phyloP scores from a whole-genome alignment of 2,113 vertebrate genomes.

The Gopherus evgoodei region DNA sequence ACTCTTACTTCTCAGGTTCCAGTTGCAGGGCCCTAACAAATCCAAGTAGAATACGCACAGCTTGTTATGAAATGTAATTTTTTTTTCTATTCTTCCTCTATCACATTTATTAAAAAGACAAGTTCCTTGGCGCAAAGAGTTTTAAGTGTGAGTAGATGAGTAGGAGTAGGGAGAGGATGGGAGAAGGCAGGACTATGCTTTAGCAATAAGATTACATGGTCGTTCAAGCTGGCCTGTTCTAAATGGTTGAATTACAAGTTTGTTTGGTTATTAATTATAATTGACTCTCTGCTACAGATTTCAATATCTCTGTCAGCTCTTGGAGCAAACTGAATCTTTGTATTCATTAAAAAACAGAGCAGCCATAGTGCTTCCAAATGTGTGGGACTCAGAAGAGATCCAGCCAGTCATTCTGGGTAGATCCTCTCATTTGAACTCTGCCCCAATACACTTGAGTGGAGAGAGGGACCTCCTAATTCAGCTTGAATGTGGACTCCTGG shows the following conservation, averaged over 20 bases:
- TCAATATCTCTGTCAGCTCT: background rate
- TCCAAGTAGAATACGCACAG: fast-evolving
- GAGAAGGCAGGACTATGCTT: background rate
- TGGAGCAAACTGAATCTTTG: background rate
- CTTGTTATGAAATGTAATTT: background rate
- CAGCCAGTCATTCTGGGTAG: background rate
- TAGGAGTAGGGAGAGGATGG: background rate
- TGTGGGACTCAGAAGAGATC: fast-evolving
- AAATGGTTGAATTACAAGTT: background rate
- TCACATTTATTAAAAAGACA: background rate
- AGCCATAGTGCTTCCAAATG: fast-evolving
- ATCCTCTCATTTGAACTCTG: background rate
- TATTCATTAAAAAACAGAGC: background rate
- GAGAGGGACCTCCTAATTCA: background rate
- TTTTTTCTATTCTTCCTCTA: background rate
- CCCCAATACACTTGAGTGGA: fast-evolving
- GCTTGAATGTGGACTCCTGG: background rate
- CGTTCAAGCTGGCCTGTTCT: background rate
- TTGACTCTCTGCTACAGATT: background rate
- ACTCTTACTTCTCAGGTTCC: background rate
- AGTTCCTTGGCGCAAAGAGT: background rate
- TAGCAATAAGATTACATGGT: background rate
- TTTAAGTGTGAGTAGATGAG: background rate
- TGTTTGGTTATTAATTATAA: background rate
- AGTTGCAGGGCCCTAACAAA: background rate